Conservation (phyloP, 1,140 invertebrate genomes). For the Luehdorfia chinensis region DNA sequence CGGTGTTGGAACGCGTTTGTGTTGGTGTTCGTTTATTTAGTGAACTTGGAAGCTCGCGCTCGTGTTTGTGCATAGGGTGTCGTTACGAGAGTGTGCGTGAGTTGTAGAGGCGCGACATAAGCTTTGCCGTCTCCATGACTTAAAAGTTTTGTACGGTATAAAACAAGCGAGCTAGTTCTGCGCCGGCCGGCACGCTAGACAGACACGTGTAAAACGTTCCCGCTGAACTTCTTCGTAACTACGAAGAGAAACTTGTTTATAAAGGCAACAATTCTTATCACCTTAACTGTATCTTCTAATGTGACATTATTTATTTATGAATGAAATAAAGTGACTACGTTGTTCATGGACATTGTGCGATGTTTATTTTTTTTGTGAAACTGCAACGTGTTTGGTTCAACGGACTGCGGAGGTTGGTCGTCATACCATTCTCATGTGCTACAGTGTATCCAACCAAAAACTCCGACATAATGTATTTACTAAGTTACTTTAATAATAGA, state of each 20-base stretch:
- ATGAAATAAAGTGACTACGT: slow-evolving; percentile 44
- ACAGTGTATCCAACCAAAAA: slow-evolving; percentile 57
- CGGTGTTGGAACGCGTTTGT: slow-evolving; percentile 64
- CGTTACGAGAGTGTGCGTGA: slow-evolving; percentile 58
- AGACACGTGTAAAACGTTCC: slow-evolving; percentile 45
- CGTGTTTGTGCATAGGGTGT: slow-evolving; percentile 73
- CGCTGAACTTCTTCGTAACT: slow-evolving; percentile 62
- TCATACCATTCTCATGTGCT: slow-evolving; percentile 54
- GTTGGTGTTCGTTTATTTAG: slow-evolving; percentile 76
- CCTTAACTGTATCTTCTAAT: slow-evolving; percentile 16
- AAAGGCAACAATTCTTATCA: slow-evolving; percentile 24
- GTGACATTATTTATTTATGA: slow-evolving; percentile 23
- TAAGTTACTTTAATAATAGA: not conserved
- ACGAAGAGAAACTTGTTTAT: slow-evolving; percentile 51
- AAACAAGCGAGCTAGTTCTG: slow-evolving; percentile 64
- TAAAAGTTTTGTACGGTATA: slow-evolving; percentile 74
- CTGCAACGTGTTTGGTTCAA: slow-evolving; percentile 75
- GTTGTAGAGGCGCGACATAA: slow-evolving; percentile 75
- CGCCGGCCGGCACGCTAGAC: slow-evolving; percentile 63
- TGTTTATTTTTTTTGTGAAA: slow-evolving; percentile 71
- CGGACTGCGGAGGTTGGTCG: slow-evolving; percentile 71
- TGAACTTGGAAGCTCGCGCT: slow-evolving; percentile 73
- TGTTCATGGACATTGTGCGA: slow-evolving; percentile 35
- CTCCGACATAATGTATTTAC: slow-evolving; percentile 42
- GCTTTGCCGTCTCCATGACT: slow-evolving; percentile 76